These are phyloP conservation scores for Odontocolon sp. DNA, from an alignment of 2,888 invertebrate genomes.

Conservation along the genomic window DNA sequence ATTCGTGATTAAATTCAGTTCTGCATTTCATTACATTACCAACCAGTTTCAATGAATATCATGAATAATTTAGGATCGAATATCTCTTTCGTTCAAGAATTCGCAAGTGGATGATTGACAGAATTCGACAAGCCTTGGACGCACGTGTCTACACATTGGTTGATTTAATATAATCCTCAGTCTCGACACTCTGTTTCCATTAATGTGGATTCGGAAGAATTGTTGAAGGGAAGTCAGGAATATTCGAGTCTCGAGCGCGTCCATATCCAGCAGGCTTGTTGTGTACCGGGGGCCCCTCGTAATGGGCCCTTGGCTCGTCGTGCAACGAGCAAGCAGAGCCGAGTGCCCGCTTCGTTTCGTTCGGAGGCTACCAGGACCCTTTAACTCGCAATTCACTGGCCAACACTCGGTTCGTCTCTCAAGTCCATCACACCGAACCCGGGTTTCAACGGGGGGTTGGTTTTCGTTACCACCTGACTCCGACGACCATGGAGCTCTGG, in stretches of 20 bases:
- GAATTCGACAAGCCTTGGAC: background rate
- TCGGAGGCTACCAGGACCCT: conserved; percentile 9
- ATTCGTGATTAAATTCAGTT: too few relatives aligned
- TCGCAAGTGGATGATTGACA: background rate
- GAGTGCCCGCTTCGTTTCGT: conserved; percentile 6
- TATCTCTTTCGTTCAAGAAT: background rate
- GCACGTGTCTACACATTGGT: background rate
- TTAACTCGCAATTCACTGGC: conserved; percentile 21
- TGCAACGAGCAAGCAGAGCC: conserved; percentile 24
- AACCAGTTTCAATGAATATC: background rate
- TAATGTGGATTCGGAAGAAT: background rate
- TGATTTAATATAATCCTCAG: background rate
- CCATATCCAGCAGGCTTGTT: conserved; percentile 19
- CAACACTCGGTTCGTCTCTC: background rate
- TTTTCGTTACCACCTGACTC: conserved; percentile 64
- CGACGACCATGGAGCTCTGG: background rate
- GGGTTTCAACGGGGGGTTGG: conserved; percentile 23
- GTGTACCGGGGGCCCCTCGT: conserved; percentile 14
- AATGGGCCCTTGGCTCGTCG: conserved; percentile 32
- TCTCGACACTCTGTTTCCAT: conserved; percentile 15
- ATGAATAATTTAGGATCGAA: background rate
- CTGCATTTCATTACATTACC: background rate
- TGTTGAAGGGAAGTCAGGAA: background rate
- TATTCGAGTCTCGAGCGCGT: conserved; percentile 37
- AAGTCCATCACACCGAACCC: background rate